A percentile compares a stretch with the other conserved stretches of the same genome.
Evolutionary conservation across 1,140 invertebrate species (phyloP).

Genomic region (Tribolium madens): DNA sequence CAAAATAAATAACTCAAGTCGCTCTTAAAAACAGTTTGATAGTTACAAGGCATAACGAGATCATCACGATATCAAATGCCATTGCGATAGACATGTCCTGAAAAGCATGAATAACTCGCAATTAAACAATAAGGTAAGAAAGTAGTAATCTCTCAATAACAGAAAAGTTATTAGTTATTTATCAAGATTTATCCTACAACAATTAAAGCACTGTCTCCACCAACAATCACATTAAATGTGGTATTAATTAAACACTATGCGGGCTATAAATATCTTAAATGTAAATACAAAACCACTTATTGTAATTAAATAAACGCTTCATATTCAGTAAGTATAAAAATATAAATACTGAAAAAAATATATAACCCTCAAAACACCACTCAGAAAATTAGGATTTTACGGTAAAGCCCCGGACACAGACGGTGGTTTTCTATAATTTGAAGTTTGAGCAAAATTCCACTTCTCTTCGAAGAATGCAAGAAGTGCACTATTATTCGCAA

Average conservation of each 20-base stretch:
- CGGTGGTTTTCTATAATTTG: background rate
- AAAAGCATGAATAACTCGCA: no score
- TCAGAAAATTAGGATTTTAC: no score
- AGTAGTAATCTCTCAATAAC: background rate
- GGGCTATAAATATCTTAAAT: conserved; percentile 9
- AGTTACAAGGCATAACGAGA: background rate
- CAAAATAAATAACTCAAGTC: conserved; percentile 20
- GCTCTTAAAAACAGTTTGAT: background rate
- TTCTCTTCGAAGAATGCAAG: conserved; percentile 22
- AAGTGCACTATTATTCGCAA: conserved; percentile 5
- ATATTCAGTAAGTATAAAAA: background rate
- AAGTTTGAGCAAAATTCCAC: background rate
- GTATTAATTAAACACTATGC: conserved; percentile 3
- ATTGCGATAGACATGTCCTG: background rate
- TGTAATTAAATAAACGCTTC: conserved; percentile 17
- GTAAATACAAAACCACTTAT: conserved; percentile 1
- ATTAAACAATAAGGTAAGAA: no score
- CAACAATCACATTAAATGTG: background rate
- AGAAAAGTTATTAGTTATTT: background rate
- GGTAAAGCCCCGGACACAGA: no score
- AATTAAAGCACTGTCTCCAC: background rate
- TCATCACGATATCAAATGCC: background rate
- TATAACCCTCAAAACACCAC: no score
- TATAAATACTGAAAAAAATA: no score
- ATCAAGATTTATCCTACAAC: background rate